These are phyloP conservation scores for Mycogona germanica DNA, from an alignment of 2,888 invertebrate species.

Conservation along the genomic window DNA sequence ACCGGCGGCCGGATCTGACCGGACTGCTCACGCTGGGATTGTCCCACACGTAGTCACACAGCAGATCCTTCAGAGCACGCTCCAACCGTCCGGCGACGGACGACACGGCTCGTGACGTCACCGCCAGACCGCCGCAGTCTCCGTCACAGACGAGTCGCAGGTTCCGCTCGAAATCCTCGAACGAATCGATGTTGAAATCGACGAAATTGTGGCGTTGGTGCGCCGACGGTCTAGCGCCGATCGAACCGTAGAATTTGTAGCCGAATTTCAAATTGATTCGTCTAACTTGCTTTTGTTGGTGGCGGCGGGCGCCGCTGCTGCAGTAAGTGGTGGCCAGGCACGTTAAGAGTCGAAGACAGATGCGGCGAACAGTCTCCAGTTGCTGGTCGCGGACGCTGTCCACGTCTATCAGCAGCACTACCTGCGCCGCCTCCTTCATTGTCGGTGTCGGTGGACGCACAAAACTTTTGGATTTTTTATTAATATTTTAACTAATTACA, in stretches of 20 bases:
- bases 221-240: neutral
- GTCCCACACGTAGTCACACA: conserved; percentile 20
- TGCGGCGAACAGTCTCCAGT: neutral
- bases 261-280: conserved; percentile 16
- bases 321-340: conserved; percentile 7
- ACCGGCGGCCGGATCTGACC: too few relatives aligned
- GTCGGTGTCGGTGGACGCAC: too few relatives aligned
- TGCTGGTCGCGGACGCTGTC: neutral
- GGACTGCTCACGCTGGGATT: conserved; percentile 15
- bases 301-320: neutral
- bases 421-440: conserved; percentile 9
- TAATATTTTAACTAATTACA: too few relatives aligned
- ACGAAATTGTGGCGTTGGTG: conserved; percentile 7
- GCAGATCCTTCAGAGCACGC: conserved; percentile 11
- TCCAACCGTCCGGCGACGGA: neutral
- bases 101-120: too few relatives aligned
- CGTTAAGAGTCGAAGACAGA: conserved; percentile 5
- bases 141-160: conserved; percentile 10
- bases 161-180: conserved; percentile 17
- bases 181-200: conserved; percentile 11
- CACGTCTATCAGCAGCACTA: conserved; percentile 7
- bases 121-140: neutral
- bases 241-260: conserved; percentile 18
- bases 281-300: neutral
- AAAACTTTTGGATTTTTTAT: too few relatives aligned